Base-by-base conservation (phyloP, 1,140 invertebrate genomes). In the Drosophila eugracilis region DNA sequence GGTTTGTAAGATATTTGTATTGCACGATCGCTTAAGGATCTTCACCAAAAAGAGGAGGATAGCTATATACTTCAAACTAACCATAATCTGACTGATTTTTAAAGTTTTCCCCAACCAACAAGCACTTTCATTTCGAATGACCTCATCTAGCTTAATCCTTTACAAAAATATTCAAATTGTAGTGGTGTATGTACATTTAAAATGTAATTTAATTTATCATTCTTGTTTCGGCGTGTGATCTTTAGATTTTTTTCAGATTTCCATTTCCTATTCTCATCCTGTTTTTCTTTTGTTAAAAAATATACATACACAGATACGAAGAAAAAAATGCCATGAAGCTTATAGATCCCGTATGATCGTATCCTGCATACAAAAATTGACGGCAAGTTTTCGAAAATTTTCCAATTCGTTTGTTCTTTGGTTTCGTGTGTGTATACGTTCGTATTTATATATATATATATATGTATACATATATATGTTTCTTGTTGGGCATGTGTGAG, bases 141-240 rank as follows among this genome's bases (percentile, higher is more conserved):
- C 42, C 21, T 15, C 42, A 15, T 2, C 21, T 15, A 24, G 2
- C 3, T 2, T 2, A 14, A 4, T 14, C 41, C 4, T n/a, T 3
- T 12, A 2, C 3, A 24, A 24, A 14, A 5, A 12, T 15, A 24
- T 9, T 17, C 4, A 36, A 10, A 34, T 32, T 24, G 0, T 63
- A 14, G 12, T 65, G 39, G 22, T 55, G 37, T 36, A 57, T 72
- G 37, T 79, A 79, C 78, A 89, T 89, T 89, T 88, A 47, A 69
- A 84, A 89, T 84, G 78, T 88, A 85, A 78, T 79, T 89, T 92
- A 71, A 74, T 75, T 76, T 81, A 58, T 62, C 49, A 37, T 72
- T 59, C 34, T 58, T 57, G 28, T 39, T 39, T 62, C 69, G 47
- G 53, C 47, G 45, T 62, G 57, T 72, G 53, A 59, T 48, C 55